Conservation (phyloP, 2,797 vertebrate species). For the Leucoraja ocellata region DNA sequence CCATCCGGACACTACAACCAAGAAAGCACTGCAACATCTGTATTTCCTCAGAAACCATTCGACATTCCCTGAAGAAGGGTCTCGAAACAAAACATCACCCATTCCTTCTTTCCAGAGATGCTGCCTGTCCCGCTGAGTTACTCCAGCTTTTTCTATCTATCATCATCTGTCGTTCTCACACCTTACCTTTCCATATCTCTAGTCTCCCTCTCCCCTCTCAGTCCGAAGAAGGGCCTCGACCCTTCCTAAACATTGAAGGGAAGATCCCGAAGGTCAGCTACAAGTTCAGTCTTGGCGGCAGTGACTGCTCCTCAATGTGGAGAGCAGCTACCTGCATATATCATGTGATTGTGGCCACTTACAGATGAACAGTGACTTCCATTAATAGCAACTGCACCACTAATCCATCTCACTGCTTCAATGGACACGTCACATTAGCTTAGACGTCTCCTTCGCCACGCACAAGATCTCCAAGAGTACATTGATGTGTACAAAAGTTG, state of each 20-base stretch:
- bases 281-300: neutral
- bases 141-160: too few relatives aligned
- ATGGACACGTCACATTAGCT: neutral
- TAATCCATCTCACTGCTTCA: neutral
- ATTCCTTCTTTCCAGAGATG: too few relatives aligned
- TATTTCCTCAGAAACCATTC: too few relatives aligned
- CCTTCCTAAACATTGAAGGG: neutral
- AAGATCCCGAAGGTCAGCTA: neutral
- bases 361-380: slow-evolving; percentile 4
- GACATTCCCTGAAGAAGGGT: too few relatives aligned
- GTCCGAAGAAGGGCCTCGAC: too few relatives aligned
- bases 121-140: too few relatives aligned
- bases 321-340: neutral
- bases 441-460: neutral
- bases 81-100: too few relatives aligned
- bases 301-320: neutral
- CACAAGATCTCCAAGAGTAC: neutral
- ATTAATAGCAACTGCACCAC: neutral
- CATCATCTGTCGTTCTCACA: too few relatives aligned
- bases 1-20: too few relatives aligned
- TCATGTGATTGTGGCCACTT: neutral
- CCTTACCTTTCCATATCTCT: too few relatives aligned
- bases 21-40: too few relatives aligned
- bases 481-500: neutral
- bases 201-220: too few relatives aligned